Evolutionary conservation across 2,797 vertebrate genomes (phyloP).

Genomic region (Premnoplex brunnescens): DNA sequence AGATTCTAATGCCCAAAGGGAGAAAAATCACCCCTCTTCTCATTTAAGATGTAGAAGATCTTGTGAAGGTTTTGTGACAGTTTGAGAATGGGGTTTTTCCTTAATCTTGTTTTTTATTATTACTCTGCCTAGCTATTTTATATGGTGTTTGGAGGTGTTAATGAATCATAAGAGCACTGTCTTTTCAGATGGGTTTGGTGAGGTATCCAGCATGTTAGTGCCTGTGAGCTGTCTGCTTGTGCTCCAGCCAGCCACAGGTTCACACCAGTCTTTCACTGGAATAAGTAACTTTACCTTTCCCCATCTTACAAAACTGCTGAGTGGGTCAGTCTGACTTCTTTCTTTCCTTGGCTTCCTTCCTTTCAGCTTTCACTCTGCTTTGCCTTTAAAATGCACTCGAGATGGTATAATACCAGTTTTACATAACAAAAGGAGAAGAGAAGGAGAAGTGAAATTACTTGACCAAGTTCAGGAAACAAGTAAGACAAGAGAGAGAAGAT

Average conservation of each 20-base stretch:
- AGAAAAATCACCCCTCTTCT: neutral
- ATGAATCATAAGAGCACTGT: neutral
- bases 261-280: neutral
- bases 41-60: neutral
- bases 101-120: neutral
- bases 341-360: neutral
- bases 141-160: neutral
- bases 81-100: neutral
- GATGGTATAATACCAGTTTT: neutral
- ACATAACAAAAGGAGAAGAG: neutral
- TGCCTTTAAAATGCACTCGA: neutral
- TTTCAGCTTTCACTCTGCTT: neutral
- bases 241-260: neutral
- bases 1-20: neutral
- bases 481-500: neutral
- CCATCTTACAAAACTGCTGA: neutral
- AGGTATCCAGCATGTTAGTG: neutral
- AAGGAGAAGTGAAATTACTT: neutral
- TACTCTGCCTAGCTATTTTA: neutral
- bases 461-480: neutral
- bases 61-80: neutral
- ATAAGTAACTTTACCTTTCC: neutral
- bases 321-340: neutral
- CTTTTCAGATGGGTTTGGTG: neutral
- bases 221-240: neutral